phyloP scores from a whole-genome alignment of 1,140 invertebrate genomes.

The Drosophila murphyi region DNA sequence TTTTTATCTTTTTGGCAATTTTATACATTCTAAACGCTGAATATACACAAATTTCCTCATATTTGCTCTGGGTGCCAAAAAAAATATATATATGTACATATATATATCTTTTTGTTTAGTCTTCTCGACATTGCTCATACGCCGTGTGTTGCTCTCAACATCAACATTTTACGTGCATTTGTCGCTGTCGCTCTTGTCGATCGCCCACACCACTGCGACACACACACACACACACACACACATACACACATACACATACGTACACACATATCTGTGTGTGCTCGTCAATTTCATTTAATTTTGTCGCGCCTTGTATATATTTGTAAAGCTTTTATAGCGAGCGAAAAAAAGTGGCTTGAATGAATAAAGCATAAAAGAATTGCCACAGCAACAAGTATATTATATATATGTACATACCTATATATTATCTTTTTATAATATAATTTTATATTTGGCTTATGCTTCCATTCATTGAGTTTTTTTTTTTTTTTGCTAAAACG shows the following conservation, averaged over 20 bases:
- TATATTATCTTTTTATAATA: slow-evolving; percentile 12
- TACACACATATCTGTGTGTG: slow-evolving; percentile 7
- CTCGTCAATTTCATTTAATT: slow-evolving; percentile 77
- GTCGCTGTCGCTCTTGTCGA: slow-evolving; percentile 44
- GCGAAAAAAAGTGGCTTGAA: slow-evolving; percentile 57
- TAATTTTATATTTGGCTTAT: slow-evolving; percentile 4
- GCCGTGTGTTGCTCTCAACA: slow-evolving; percentile 26
- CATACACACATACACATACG: slow-evolving; percentile 9
- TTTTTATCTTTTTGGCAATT: slow-evolving; percentile 5
- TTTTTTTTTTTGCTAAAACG: slow-evolving; percentile 1
- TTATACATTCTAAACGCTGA: slow-evolving; percentile 18
- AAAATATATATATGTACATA: too few relatives aligned
- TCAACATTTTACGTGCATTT: slow-evolving; percentile 40
- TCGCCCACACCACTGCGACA: slow-evolving; percentile 32
- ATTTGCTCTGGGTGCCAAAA: slow-evolving; percentile 21
- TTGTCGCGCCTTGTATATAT: slow-evolving; percentile 54
- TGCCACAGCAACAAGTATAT: slow-evolving; percentile 22
- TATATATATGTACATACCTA: slow-evolving; percentile 12
- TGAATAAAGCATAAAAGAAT: slow-evolving; percentile 56
- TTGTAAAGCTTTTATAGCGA: slow-evolving; percentile 54
- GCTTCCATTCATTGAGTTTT: slow-evolving; percentile 26
- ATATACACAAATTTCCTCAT: slow-evolving; percentile 46
- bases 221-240: slow-evolving; percentile 23
- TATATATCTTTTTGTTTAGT: background rate
- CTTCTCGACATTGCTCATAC: slow-evolving; percentile 37